phyloP scores from a whole-genome alignment of 2,797 vertebrate species.

The Mionectes olivaceus region DNA sequence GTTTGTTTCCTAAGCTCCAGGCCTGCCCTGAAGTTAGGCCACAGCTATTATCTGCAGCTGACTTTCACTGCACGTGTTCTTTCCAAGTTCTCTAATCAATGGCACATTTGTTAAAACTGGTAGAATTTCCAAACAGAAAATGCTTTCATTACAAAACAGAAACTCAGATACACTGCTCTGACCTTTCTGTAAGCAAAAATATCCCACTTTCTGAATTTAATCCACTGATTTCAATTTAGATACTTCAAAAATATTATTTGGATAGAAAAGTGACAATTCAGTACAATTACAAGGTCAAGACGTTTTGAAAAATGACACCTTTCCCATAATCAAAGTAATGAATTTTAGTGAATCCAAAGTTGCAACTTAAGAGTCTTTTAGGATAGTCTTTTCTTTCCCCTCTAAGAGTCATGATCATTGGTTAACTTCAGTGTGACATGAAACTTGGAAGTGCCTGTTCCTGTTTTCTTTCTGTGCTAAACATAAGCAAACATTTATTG shows the following conservation, averaged over 20 bases:
- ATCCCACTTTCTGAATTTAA: neutral
- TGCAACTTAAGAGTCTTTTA: neutral
- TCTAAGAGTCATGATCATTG: neutral
- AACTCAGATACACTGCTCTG: neutral
- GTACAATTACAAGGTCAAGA: neutral
- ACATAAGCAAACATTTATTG: neutral
- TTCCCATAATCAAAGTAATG: neutral
- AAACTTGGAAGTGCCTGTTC: neutral
- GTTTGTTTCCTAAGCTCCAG: neutral
- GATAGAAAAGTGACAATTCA: neutral
- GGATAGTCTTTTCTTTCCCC: fast-evolving
- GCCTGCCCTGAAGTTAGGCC: neutral
- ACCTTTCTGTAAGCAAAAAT: neutral
- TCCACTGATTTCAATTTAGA: neutral
- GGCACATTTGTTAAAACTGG: neutral
- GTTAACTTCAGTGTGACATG: neutral
- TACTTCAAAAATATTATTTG: neutral
- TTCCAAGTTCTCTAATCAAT: neutral
- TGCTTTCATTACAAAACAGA: neutral
- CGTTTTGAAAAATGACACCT: neutral
- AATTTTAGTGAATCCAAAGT: neutral
- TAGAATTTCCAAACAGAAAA: neutral
- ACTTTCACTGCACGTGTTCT: neutral
- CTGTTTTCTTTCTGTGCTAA: neutral
- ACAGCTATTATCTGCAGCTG: neutral